These are phyloP conservation scores for Oceanodroma leucorhoa DNA, from an alignment of 2,797 vertebrate genomes.

Conservation along the genomic window DNA sequence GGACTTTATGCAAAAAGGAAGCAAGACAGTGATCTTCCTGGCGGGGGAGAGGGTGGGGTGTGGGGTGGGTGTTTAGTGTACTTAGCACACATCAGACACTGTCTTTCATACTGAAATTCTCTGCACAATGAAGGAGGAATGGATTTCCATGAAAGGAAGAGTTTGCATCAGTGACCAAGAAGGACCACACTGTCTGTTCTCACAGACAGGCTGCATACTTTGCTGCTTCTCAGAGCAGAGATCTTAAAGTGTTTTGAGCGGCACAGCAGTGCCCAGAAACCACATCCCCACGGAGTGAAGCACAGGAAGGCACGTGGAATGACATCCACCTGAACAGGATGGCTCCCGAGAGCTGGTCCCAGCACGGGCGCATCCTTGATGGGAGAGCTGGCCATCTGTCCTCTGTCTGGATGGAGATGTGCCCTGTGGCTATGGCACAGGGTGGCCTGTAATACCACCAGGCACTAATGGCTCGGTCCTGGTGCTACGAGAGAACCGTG, in stretches of 20 bases:
- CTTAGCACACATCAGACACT: background rate
- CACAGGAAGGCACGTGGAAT: background rate
- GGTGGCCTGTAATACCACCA: background rate
- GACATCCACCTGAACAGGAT: background rate
- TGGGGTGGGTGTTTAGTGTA: background rate
- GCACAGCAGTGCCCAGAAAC: background rate
- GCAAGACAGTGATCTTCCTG: background rate
- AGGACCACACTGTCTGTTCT: background rate
- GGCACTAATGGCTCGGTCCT: background rate
- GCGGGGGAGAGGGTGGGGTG: background rate
- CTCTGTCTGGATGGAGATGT: background rate
- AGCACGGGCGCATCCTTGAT: rapidly evolving
- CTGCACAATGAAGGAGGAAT: background rate
- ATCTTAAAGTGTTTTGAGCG: background rate
- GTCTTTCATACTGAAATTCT: background rate
- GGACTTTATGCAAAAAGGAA: background rate
- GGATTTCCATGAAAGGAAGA: background rate
- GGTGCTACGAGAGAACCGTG: background rate
- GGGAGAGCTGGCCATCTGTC: background rate
- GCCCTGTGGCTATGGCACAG: background rate
- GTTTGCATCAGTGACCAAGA: background rate
- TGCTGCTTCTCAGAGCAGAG: background rate
- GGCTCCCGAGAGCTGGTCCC: background rate
- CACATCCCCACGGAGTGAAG: background rate
- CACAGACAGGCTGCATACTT: background rate